Evolutionary conservation across 2,888 invertebrate genomes (phyloP).

Genomic region (Macrophya alboannulata): DNA sequence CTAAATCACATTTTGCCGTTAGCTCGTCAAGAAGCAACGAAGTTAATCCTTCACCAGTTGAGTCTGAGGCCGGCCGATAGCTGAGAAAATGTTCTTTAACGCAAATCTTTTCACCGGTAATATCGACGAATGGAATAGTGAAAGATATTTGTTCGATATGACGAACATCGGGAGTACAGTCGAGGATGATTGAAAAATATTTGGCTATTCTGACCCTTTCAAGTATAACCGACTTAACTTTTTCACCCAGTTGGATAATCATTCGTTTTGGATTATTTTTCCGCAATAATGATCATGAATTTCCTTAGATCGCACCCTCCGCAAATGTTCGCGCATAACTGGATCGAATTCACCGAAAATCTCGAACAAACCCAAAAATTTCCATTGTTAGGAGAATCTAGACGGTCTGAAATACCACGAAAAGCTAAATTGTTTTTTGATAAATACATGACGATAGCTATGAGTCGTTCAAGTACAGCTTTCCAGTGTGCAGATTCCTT

Average conservation of each 20-base stretch:
- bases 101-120: slow-evolving; percentile 55
- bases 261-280: slow-evolving; percentile 57
- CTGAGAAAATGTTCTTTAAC: slow-evolving; percentile 58
- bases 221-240: slow-evolving; percentile 51
- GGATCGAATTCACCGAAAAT: slow-evolving; percentile 57
- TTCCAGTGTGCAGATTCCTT: slow-evolving; percentile 59
- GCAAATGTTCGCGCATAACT: slow-evolving; percentile 58
- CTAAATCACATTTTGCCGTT: slow-evolving; percentile 31
- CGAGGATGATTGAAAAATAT: slow-evolving; percentile 62
- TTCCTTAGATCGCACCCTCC: slow-evolving; percentile 54
- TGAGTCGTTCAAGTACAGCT: slow-evolving; percentile 60
- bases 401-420: slow-evolving; percentile 59
- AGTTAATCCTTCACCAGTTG: slow-evolving; percentile 52
- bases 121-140: slow-evolving; percentile 59
- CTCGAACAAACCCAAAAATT: slow-evolving; percentile 62
- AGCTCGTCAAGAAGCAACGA: slow-evolving; percentile 54
- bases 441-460: slow-evolving; percentile 58
- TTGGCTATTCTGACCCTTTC: slow-evolving; percentile 53
- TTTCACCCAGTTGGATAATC: slow-evolving; percentile 52
- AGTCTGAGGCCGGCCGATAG: slow-evolving; percentile 44
- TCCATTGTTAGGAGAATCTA: slow-evolving; percentile 61
- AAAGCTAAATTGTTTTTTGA: slow-evolving; percentile 62
- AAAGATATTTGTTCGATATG: slow-evolving; percentile 61
- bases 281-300: slow-evolving; percentile 56
- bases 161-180: slow-evolving; percentile 62